A percentile compares a stretch with the other conserved stretches of the same genome.
Evolutionary conservation across 2,888 invertebrate species (phyloP).

Genomic region (Terebella lapidaria): DNA sequence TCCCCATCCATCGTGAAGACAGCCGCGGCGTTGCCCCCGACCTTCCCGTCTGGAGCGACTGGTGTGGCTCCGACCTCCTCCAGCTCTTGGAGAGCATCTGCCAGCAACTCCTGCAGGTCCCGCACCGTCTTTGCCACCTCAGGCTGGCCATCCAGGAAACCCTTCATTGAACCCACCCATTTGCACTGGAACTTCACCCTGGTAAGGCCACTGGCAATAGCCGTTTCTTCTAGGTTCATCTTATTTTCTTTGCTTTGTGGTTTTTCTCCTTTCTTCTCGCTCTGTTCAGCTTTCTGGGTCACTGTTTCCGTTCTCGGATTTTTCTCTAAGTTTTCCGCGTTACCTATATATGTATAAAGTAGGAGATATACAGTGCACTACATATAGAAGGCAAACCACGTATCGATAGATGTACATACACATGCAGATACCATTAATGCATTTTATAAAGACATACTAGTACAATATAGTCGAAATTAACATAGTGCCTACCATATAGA

Average conservation of each 20-base stretch:
- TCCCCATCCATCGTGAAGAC: background rate
- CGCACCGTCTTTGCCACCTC: background rate
- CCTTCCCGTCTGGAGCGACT: constrained; percentile 22
- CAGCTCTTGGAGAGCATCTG: constrained; percentile 16
- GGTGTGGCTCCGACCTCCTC: constrained; percentile 21
- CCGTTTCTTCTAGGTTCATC: background rate
- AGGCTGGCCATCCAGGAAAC: background rate
- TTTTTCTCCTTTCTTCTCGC: background rate
- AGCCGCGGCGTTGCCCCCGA: constrained; percentile 21
- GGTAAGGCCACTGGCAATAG: background rate
- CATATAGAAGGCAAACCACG: too few relatives aligned
- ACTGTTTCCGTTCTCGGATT: background rate
- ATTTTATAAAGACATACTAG: too few relatives aligned
- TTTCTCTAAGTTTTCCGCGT: background rate
- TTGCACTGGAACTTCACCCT: background rate
- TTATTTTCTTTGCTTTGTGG: background rate
- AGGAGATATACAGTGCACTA: too few relatives aligned
- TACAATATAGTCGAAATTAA: too few relatives aligned
- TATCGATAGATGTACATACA: too few relatives aligned
- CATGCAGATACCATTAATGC: too few relatives aligned
- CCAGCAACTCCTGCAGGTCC: background rate
- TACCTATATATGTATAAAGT: background rate
- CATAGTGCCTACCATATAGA: too few relatives aligned
- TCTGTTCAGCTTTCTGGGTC: background rate
- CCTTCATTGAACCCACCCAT: background rate